Conservation (phyloP, 2,888 invertebrate species). For the Standfussiana lucernea region DNA sequence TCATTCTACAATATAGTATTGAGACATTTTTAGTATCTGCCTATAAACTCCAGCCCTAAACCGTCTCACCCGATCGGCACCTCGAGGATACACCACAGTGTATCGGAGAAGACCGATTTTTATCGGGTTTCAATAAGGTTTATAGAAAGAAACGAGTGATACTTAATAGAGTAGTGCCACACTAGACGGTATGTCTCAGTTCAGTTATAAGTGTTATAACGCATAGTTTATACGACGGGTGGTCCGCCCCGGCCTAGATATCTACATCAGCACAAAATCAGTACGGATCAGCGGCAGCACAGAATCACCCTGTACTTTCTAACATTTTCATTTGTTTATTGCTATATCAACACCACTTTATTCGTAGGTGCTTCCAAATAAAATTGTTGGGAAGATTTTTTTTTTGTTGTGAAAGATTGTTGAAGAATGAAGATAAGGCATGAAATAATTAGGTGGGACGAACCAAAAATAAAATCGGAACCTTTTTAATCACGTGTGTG, state of each 20-base stretch:
- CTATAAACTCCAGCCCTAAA: not conserved
- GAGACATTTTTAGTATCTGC: too few relatives aligned
- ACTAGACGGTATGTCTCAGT: slow-evolving; percentile 19
- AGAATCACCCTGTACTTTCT: not conserved
- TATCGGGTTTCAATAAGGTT: too few relatives aligned
- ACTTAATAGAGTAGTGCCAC: not conserved
- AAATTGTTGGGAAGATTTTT: not conserved
- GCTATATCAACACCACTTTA: not conserved
- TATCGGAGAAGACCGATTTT: not conserved
- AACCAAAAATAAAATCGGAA: too few relatives aligned
- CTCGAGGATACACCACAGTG: not conserved
- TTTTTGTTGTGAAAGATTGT: not conserved
- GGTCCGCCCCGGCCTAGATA: slow-evolving; percentile 22
- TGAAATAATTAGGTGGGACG: too few relatives aligned
- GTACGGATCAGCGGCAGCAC: not conserved
- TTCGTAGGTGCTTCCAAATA: not conserved
- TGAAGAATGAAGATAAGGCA: too few relatives aligned
- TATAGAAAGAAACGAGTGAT: not conserved
- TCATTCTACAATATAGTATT: not conserved
- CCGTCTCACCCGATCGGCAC: too few relatives aligned
- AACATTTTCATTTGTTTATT: not conserved
- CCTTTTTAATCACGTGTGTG: not conserved
- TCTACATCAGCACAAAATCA: slow-evolving; percentile 12
- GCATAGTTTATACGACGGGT: slow-evolving; percentile 12
- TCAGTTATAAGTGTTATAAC: slow-evolving; percentile 15